Evolutionary conservation across 2,113 vertebrate species (phyloP).

Genomic region (Falcunculus frontatus): DNA sequence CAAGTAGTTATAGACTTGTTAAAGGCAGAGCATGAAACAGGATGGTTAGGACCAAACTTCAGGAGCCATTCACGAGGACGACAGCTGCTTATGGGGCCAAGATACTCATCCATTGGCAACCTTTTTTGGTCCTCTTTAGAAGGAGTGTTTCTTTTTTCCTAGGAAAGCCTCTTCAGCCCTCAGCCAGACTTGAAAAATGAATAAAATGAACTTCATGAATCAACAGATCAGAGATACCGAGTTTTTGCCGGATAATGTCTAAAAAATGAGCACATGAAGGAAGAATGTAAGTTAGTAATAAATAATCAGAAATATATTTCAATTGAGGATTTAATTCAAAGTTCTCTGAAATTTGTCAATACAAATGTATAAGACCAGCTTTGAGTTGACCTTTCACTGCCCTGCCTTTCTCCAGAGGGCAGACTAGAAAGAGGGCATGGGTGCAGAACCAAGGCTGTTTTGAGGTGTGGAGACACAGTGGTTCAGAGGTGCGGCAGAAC

Average conservation of each 20-base stretch:
- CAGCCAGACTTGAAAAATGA: not conserved
- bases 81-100: not conserved
- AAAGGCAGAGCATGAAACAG: not conserved
- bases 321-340: not conserved
- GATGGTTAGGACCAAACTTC: not conserved
- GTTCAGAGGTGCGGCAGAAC: not conserved
- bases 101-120: not conserved
- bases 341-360: not conserved
- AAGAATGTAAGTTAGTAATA: not conserved
- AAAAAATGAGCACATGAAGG: not conserved
- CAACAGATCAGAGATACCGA: not conserved
- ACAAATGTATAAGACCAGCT: fast-evolving
- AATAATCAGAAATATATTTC: conserved; percentile 16
- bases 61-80: not conserved
- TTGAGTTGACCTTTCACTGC: not conserved
- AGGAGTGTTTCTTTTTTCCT: not conserved
- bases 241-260: not conserved
- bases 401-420: not conserved
- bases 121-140: not conserved
- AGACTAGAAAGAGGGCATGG: not conserved
- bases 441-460: not conserved
- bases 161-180: not conserved
- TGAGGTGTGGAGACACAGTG: not conserved
- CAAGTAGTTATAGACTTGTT: not conserved
- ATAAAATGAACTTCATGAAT: not conserved